phyloP scores from a whole-genome alignment of 2,888 invertebrate genomes.

The Panopea generosa region DNA sequence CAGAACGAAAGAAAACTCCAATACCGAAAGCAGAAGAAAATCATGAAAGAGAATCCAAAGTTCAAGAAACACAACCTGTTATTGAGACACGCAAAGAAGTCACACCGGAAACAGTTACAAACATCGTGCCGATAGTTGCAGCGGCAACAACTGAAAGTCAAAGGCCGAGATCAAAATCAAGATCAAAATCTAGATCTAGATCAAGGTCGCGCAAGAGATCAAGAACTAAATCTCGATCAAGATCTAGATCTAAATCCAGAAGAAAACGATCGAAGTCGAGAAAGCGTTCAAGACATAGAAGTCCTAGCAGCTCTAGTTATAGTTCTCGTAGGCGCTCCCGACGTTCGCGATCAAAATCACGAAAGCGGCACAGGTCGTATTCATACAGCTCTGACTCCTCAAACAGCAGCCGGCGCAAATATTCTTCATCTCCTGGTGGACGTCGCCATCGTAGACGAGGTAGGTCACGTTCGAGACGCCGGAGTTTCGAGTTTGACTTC shows the following conservation, averaged over 20 bases:
- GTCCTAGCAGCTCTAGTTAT: slow-evolving; percentile 21
- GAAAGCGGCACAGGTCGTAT: slow-evolving; percentile 35
- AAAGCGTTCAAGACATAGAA: slow-evolving; percentile 19
- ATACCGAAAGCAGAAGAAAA: neutral
- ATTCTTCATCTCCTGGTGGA: slow-evolving; percentile 37
- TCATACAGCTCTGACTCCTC: slow-evolving; percentile 42
- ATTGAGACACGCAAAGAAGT: neutral
- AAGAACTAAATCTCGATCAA: slow-evolving; percentile 15
- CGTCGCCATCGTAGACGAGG: slow-evolving; percentile 32
- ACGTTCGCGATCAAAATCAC: slow-evolving; percentile 22
- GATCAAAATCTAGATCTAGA: slow-evolving; percentile 27
- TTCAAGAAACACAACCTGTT: too few relatives aligned
- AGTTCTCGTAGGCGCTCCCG: slow-evolving; percentile 34
- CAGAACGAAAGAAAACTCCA: neutral
- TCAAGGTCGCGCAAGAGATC: slow-evolving; percentile 18
- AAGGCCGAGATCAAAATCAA: slow-evolving; percentile 25
- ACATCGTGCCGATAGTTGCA: slow-evolving; percentile 44
- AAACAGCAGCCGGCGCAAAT: slow-evolving; percentile 34
- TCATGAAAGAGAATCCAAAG: too few relatives aligned
- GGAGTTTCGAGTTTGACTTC: slow-evolving; percentile 60
- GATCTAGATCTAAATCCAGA: slow-evolving; percentile 25
- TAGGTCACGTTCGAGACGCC: slow-evolving; percentile 35
- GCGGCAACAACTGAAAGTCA: slow-evolving; percentile 20
- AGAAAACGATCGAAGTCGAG: slow-evolving; percentile 31
- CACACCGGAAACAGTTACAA: neutral